Conservation (phyloP, 1,140 invertebrate genomes). For the Globodera rostochiensis region DNA sequence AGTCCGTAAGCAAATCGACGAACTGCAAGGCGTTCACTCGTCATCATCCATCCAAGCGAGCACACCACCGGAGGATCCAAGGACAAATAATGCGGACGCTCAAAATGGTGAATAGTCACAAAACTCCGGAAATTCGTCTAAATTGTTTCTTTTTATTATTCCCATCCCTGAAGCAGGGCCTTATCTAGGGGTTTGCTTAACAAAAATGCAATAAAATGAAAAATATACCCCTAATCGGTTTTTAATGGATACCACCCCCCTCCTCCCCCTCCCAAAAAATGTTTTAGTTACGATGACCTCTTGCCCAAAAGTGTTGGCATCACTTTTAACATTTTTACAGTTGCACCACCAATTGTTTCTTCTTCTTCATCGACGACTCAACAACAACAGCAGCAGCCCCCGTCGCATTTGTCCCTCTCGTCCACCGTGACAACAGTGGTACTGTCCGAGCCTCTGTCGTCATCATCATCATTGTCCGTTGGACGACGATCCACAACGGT, state of each 20-base stretch:
- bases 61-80: slow-evolving; percentile 26
- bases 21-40: not conserved
- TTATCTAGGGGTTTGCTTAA: too few relatives aligned
- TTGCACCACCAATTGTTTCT: not conserved
- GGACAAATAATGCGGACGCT: slow-evolving; percentile 17
- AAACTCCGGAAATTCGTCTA: not conserved
- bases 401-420: not conserved
- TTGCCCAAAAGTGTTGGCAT: too few relatives aligned
- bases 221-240: too few relatives aligned
- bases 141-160: not conserved
- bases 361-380: not conserved
- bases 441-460: not conserved
- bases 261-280: too few relatives aligned
- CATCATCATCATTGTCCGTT: not conserved
- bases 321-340: too few relatives aligned
- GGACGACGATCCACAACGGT: not conserved
- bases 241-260: too few relatives aligned
- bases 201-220: too few relatives aligned
- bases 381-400: not conserved
- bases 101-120: not conserved
- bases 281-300: too few relatives aligned
- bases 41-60: slow-evolving; percentile 5
- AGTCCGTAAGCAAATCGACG: not conserved
- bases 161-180: too few relatives aligned
- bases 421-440: not conserved